A percentile compares a stretch with the other conserved stretches of the same genome.
Conservation (phyloP, 2,888 invertebrate species). For the Glyphotaelius pellucidus region DNA sequence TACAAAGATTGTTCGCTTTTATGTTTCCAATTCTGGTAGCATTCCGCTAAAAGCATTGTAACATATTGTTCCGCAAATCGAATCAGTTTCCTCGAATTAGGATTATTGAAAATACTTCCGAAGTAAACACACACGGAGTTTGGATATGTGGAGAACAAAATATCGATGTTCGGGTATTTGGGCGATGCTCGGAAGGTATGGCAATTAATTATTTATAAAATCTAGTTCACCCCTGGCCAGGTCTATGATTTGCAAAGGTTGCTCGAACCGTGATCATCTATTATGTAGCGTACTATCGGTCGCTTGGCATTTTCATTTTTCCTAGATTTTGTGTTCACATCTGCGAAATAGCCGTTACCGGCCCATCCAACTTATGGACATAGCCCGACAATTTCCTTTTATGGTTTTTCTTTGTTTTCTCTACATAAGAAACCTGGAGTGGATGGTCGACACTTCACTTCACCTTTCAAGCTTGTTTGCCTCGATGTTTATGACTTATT, state of each 20-base stretch:
- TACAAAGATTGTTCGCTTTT: slow-evolving; percentile 25
- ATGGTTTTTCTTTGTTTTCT: not conserved
- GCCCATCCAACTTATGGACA: not conserved
- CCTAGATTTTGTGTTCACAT: slow-evolving; percentile 14
- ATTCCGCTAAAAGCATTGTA: slow-evolving; percentile 40
- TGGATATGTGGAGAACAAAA: not conserved
- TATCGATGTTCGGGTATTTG: slow-evolving; percentile 26
- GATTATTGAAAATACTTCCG: slow-evolving; percentile 42
- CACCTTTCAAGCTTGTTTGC: not conserved
- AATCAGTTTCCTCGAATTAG: slow-evolving; percentile 43
- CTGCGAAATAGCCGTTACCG: not conserved
- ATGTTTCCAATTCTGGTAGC: slow-evolving; percentile 10
- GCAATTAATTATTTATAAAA: slow-evolving; percentile 25
- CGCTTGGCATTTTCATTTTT: slow-evolving; percentile 9
- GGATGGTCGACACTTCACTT: not conserved
- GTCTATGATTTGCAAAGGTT: slow-evolving; percentile 19
- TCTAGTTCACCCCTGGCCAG: not conserved
- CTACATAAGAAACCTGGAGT: not conserved
- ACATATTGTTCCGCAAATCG: slow-evolving; percentile 38
- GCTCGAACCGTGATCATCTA: slow-evolving; percentile 13
- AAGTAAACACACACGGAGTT: not conserved
- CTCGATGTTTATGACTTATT: not conserved
- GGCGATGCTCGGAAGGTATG: not conserved
- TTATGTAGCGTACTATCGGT: not conserved
- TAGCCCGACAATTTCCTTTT: slow-evolving; percentile 5